Evolutionary conservation across 2,888 invertebrate species (phyloP), one percentile per base, ranked within the genome.

Genomic region (Lithophane semibrunnea): DNA sequence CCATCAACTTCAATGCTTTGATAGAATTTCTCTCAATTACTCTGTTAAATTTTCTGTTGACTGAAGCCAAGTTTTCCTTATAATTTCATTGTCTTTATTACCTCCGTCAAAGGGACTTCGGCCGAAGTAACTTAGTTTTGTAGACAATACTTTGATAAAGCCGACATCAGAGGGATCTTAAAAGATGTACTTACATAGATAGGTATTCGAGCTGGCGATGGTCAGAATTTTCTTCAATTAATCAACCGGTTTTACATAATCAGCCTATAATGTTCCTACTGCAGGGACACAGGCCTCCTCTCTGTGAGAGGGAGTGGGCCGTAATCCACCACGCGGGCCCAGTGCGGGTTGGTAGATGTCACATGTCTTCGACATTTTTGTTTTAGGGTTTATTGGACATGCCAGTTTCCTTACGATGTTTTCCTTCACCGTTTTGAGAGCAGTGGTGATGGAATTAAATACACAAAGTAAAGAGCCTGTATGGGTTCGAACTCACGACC

Each of bases 81-180:
- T 80, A 77, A 77, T 63, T 77, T 80, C 47, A 80, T 79, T 80
- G 80, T 63, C 47, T 64, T 49, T n/a, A 72, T 80, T 80, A 56
- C 37, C 42, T 79, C 42, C 16, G 16, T 79, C 71, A 79, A 79
- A 77, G 47, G 9, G 21, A 12, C 21, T 63, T 24, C 61, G 61
- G 24, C 13, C 2, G 16, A 69, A 47, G 37, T 64, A 42, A 80
- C 21, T 77, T 9, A 21, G 52, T 71, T 79, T 63, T 21, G 7
- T 42, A 49, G 13, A 66, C 4, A 77, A 58, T 56, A 47, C 29
- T 64, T 75, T n/a, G 10, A 24, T 18, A 21, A 78, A 77, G 18
- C 16, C 18, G 52, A 60, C 44, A 7, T 52, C 18, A 24, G 18
- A 63, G 24, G 9, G 29, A 56, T 37, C 1, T 1, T 16, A 5